Percentiles rank a stretch among this genome's conserved stretches.
phyloP scores from a whole-genome alignment of 2,113 vertebrate genomes.

The Dasyornis broadbenti region DNA sequence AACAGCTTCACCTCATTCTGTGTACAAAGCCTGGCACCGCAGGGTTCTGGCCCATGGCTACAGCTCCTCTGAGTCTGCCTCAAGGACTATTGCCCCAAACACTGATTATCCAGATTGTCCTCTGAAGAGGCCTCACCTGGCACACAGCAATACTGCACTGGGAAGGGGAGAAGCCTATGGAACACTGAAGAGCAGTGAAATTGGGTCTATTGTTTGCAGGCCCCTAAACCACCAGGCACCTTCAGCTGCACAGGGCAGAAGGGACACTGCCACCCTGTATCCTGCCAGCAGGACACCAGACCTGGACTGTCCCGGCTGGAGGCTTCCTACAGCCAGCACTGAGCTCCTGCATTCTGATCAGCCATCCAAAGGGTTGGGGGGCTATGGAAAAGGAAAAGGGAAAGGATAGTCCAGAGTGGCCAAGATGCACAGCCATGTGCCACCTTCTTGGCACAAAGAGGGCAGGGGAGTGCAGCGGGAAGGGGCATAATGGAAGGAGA shows the following conservation, averaged over 20 bases:
- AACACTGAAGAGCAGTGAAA: neutral
- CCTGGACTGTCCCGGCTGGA: neutral
- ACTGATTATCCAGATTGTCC: neutral
- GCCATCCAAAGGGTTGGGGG: neutral
- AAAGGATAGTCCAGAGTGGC: neutral
- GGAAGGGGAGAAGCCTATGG: neutral
- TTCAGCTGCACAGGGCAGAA: neutral
- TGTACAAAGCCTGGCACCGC: neutral
- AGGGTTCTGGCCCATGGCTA: neutral
- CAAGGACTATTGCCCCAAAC: neutral
- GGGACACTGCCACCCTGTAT: fast-evolving
- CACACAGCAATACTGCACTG: neutral
- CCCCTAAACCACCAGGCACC: neutral
- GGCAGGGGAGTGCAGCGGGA: neutral
- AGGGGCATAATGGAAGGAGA: neutral
- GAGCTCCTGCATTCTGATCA: neutral
- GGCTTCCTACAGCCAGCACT: neutral
- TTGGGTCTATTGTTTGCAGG: fast-evolving
- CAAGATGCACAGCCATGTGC: fast-evolving
- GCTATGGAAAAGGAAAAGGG: neutral
- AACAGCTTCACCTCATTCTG: neutral
- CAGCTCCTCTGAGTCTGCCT: neutral
- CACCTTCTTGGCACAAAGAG: neutral
- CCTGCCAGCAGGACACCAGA: neutral
- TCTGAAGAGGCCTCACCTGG: neutral